Conservation (phyloP, 2,888 invertebrate genomes). For the Eristalis intricaria region DNA sequence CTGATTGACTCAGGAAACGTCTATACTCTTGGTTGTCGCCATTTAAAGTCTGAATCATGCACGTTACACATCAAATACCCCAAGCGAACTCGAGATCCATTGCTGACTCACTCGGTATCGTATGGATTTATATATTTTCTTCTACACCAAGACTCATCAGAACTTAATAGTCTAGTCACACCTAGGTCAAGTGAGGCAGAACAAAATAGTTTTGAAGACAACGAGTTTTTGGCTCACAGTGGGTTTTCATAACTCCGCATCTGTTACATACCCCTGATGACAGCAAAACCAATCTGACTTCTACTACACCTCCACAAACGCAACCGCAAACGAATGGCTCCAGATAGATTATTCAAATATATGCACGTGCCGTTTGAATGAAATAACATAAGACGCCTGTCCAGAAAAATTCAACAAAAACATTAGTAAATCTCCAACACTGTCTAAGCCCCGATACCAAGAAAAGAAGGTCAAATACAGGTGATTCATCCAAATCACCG, state of each 20-base stretch:
- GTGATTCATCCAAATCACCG: conserved; percentile 37
- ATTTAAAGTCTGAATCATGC: neutral
- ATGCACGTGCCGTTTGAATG: neutral
- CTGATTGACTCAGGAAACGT: neutral
- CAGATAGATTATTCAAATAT: neutral
- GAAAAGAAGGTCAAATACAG: conserved; percentile 9
- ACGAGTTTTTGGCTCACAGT: neutral
- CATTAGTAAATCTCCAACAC: neutral
- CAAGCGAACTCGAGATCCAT: neutral
- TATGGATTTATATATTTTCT: neutral
- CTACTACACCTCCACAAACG: no score
- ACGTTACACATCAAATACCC: neutral
- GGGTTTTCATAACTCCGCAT: neutral
- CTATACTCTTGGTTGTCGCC: neutral
- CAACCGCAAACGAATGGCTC: neutral
- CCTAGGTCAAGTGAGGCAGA: neutral
- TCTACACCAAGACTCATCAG: neutral
- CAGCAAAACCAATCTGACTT: neutral
- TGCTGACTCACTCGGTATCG: neutral
- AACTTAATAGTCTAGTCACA: neutral
- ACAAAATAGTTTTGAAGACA: neutral
- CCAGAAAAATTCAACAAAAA: neutral
- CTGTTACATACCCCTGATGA: neutral
- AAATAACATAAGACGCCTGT: neutral
- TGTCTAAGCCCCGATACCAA: neutral